Evolutionary conservation across 2,113 vertebrate species (phyloP).

Genomic region (Pithys albifrons): DNA sequence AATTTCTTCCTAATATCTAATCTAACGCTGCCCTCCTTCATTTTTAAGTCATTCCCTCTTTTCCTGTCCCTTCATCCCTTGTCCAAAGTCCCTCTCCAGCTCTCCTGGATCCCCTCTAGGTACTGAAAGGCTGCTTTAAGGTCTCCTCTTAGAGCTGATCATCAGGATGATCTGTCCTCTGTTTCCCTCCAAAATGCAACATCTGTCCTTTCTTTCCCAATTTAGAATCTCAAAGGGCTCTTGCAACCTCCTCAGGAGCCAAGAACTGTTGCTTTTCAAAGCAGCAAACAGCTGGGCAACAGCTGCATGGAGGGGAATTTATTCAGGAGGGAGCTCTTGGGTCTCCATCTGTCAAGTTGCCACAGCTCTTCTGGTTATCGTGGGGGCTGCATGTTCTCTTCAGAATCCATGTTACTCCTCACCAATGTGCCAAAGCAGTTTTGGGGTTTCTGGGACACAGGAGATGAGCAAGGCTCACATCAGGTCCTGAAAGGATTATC

Average conservation of each 20-base stretch:
- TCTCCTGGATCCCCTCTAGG: not conserved
- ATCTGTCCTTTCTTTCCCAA: not conserved
- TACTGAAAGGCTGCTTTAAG: not conserved
- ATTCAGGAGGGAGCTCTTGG: not conserved
- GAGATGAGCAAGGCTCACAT: not conserved
- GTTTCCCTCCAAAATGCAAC: not conserved
- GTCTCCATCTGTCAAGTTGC: not conserved
- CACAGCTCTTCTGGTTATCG: not conserved
- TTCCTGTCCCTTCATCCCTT: not conserved
- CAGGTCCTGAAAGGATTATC: not conserved
- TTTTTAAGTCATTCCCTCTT: not conserved
- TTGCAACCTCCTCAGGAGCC: not conserved
- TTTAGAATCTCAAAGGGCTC: not conserved
- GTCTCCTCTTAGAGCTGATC: not conserved
- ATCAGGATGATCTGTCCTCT: not conserved
- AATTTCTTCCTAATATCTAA: not conserved
- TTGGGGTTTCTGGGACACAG: not conserved
- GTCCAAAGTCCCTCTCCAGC: not conserved
- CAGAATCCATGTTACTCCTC: fast-evolving
- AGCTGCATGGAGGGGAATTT: not conserved
- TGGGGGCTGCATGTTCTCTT: not conserved
- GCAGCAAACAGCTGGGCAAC: not conserved
- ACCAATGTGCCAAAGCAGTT: not conserved
- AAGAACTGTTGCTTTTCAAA: not conserved
- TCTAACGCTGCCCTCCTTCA: not conserved